Evolutionary conservation across 2,113 vertebrate genomes (phyloP), one percentile per base, ranked within the genome.

Genomic region (Pollimyrus isidori): DNA sequence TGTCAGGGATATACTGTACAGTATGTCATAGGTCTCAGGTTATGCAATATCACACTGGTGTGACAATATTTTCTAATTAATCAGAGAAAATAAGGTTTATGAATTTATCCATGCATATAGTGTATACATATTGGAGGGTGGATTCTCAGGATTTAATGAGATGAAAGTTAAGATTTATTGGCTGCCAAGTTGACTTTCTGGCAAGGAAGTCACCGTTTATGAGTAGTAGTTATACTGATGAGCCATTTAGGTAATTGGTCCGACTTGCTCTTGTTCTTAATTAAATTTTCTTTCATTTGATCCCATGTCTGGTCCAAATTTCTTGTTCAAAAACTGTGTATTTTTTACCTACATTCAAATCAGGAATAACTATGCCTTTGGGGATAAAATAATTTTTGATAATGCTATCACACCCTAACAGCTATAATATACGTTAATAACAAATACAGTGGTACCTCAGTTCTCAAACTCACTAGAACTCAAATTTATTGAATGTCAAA

Each of bases 251-350:
- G 84, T 86, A 87, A 73, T 52, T 69, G 84, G 58, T 73, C 76
- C 7, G n/a, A 65, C 50, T 30, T 42, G 53, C 82, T 73, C 39
- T 87, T 87, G 62, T 76, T 87, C 46, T 73, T 86, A 42, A 89
- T 73, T 87, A 30, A 45, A 89, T 89, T 85, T 86, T 82, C 86
- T 62, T 56, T 85, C 39, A 45, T 86, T 86, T 5, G 17, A 89
- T 62, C 85, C 26, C n/a, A 39, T 69, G n/a, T 30, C 82, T 21
- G 42, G 46, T 46, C 17, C 42, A 69, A 3, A 86, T 89, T 89
- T 86, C 86, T 50, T 35, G 35, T 45, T 7, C 73, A 52, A 6
- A 39, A 56, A 62, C 21, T 49, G 53, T 19, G 2, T 89, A 42
- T 39, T 26, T 53, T 89, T 65, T 2, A 84, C 21, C 42, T 15